A percentile compares a stretch with the other conserved stretches of the same genome.
Evolutionary conservation across 2,113 vertebrate species (phyloP).

Genomic region (Leptodactylus fuscus): DNA sequence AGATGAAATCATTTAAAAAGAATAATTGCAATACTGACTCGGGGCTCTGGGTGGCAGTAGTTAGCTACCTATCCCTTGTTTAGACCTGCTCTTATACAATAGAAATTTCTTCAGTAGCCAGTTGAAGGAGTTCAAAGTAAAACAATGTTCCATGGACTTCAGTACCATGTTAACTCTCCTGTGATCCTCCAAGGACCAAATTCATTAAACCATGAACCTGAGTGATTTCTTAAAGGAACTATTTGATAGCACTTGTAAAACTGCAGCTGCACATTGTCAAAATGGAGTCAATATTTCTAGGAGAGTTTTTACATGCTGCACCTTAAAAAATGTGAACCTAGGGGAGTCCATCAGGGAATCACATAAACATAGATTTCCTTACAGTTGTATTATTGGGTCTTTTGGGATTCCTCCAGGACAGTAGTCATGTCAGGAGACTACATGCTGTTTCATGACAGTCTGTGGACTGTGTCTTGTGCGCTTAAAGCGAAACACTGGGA

Average conservation of each 20-base stretch:
- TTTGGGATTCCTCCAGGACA: background rate
- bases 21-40: background rate
- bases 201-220: conserved; percentile 41
- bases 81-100: background rate
- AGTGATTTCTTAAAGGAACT: conserved; percentile 27
- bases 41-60: conserved; percentile 42
- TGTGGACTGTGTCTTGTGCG: background rate
- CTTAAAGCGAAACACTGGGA: no score
- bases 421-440: background rate
- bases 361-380: background rate
- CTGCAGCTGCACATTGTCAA: conserved; percentile 14
- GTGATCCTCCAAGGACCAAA: conserved; percentile 23
- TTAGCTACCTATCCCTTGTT: background rate
- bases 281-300: background rate
- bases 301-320: background rate
- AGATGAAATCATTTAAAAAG: no score
- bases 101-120: background rate
- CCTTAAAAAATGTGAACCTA: background rate
- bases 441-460: background rate
- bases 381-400: background rate
- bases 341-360: background rate
- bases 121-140: background rate
- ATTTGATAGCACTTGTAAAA: conserved; percentile 25
- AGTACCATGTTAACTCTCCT: conserved; percentile 30
- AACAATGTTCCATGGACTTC: conserved; percentile 30